These are phyloP conservation scores for Orthosia cruda DNA, from an alignment of 2,888 invertebrate genomes.

Conservation along the genomic window DNA sequence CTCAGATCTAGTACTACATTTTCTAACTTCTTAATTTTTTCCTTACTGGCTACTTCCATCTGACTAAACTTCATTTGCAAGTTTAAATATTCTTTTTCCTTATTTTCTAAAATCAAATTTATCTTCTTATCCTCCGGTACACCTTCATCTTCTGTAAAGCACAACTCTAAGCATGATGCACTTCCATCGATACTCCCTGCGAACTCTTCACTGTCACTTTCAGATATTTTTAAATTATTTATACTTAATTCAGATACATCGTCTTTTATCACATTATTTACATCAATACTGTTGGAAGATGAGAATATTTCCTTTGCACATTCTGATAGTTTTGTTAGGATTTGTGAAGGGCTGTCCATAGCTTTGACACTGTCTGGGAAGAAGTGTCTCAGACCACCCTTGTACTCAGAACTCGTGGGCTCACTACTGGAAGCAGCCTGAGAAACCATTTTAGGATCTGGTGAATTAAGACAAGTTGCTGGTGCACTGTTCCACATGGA, in stretches of 20 bases:
- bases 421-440: constrained; percentile 85
- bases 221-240: constrained; percentile 87
- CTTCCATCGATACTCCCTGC: constrained; percentile 89
- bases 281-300: constrained; percentile 87
- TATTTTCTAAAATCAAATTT: constrained; percentile 83
- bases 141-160: constrained; percentile 89
- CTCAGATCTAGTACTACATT: constrained; percentile 92
- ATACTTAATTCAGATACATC: constrained; percentile 87
- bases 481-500: constrained; percentile 92
- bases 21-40: constrained; percentile 88
- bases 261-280: constrained; percentile 83
- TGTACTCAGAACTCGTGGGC: constrained; percentile 87
- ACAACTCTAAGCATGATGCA: constrained; percentile 88
- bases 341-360: constrained; percentile 89
- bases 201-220: constrained; percentile 89
- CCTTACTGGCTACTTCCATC: constrained; percentile 86
- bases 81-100: constrained; percentile 89
- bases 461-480: constrained; percentile 93
- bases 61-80: constrained; percentile 91
- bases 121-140: constrained; percentile 82
- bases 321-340: constrained; percentile 87
- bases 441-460: constrained; percentile 83
- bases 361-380: constrained; percentile 88
- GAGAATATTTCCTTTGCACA: constrained; percentile 91
- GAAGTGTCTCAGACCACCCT: constrained; percentile 85